A percentile compares a stretch with the other conserved stretches of the same genome.
Conservation (phyloP, 1,140 invertebrate genomes). For the Maniola jurtina region DNA sequence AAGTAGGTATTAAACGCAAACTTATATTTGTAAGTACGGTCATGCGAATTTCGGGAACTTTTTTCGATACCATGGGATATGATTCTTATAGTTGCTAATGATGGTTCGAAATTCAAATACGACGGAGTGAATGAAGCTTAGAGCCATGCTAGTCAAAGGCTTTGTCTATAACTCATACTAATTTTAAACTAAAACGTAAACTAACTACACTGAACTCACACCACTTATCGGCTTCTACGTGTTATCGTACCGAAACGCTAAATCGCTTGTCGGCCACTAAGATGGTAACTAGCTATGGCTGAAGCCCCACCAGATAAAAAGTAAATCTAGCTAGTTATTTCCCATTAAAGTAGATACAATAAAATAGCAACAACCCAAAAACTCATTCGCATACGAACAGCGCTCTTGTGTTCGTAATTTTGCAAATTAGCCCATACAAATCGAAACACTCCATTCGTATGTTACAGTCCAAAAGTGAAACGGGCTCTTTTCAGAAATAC, state of each 20-base stretch:
- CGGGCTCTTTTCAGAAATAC: slow-evolving; percentile 36
- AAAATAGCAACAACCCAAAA: slow-evolving; percentile 2
- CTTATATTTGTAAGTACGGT: slow-evolving; percentile 3
- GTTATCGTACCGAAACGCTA: too few relatives aligned
- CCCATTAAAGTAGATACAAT: neutral
- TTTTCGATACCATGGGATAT: slow-evolving; percentile 3
- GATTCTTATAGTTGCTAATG: neutral
- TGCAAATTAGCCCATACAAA: slow-evolving; percentile 15
- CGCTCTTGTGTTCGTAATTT: slow-evolving; percentile 10
- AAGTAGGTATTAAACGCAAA: neutral
- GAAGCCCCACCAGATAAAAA: neutral
- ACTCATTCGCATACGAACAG: neutral
- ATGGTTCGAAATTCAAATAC: neutral
- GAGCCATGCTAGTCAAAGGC: too few relatives aligned
- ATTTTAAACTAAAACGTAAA: too few relatives aligned
- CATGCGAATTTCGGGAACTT: slow-evolving; percentile 5
- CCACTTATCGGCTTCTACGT: too few relatives aligned
- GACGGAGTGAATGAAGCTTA: too few relatives aligned
- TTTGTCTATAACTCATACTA: too few relatives aligned
- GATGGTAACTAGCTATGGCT: too few relatives aligned
- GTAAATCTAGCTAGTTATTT: neutral
- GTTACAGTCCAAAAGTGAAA: slow-evolving; percentile 11
- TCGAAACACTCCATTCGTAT: slow-evolving; percentile 13
- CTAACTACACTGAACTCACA: too few relatives aligned
- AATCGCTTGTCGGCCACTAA: too few relatives aligned